Conservation (phyloP, 2,113 vertebrate genomes). For the Ahaetulla prasina region DNA sequence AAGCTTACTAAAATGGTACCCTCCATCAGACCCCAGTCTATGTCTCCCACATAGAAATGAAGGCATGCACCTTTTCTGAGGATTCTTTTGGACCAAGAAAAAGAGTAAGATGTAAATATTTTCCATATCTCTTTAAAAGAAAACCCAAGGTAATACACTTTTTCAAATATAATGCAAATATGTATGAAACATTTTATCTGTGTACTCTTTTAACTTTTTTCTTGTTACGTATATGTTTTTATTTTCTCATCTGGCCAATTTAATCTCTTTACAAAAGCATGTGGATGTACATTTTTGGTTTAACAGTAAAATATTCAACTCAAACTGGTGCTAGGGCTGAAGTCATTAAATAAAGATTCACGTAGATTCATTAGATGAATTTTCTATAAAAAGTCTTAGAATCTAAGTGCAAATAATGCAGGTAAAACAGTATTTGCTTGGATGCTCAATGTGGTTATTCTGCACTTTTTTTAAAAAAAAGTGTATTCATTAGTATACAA, state of each 20-base stretch:
- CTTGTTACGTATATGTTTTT: constrained; percentile 60
- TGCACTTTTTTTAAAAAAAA: constrained; percentile 31
- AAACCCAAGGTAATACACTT: constrained; percentile 59
- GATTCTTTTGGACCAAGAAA: constrained; percentile 75
- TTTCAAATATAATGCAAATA: constrained; percentile 67
- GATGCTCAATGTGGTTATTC: constrained; percentile 32
- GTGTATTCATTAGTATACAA: constrained; percentile 17
- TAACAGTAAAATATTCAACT: constrained; percentile 52
- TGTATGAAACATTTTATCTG: constrained; percentile 76
- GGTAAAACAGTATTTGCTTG: constrained; percentile 24
- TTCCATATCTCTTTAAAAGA: constrained; percentile 63
- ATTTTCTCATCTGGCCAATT: constrained; percentile 44
- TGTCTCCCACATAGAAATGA: constrained; percentile 56
- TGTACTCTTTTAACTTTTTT: constrained; percentile 76
- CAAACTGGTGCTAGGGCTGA: constrained; percentile 65
- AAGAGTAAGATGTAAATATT: constrained; percentile 77
- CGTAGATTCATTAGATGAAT: constrained; percentile 28
- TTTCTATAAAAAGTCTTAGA: constrained; percentile 39
- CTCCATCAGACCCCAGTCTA: constrained; percentile 65
- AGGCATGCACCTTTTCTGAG: constrained; percentile 63
- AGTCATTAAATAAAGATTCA: constrained; percentile 42
- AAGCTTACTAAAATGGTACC: constrained; percentile 52
- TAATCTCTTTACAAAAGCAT: constrained; percentile 67
- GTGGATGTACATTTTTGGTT: constrained; percentile 59
- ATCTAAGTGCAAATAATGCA: constrained; percentile 31